Evolutionary conservation across 2,888 invertebrate genomes (phyloP).

Genomic region (Hirtodrosophila duncani): DNA sequence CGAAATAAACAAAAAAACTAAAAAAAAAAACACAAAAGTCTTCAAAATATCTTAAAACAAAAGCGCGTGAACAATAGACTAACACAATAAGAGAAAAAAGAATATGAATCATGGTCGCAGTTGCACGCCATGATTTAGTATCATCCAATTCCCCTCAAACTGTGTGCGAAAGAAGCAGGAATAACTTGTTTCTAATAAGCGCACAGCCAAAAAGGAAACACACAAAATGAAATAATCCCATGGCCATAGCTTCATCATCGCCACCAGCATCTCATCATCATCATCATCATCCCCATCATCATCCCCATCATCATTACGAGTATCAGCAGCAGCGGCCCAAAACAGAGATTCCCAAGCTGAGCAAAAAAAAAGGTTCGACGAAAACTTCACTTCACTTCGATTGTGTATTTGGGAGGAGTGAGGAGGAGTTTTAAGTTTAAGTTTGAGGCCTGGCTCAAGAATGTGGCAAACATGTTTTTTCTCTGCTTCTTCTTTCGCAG

Average conservation of each 20-base stretch:
- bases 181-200: slow-evolving; percentile 71
- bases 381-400: slow-evolving; percentile 72
- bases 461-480: slow-evolving; percentile 73
- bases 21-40: slow-evolving; percentile 24
- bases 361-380: slow-evolving; percentile 72
- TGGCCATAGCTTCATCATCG: slow-evolving; percentile 60
- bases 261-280: slow-evolving; percentile 1
- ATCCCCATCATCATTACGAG: slow-evolving; percentile 6
- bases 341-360: slow-evolving; percentile 73
- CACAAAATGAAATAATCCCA: slow-evolving; percentile 75
- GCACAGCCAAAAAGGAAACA: slow-evolving; percentile 63
- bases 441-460: slow-evolving; percentile 51
- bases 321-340: slow-evolving; percentile 43
- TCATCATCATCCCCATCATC: slow-evolving; percentile 31
- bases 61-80: slow-evolving; percentile 27
- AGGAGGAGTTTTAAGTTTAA: slow-evolving; percentile 17
- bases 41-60: slow-evolving; percentile 29
- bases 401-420: slow-evolving; percentile 37
- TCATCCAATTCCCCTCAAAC: slow-evolving; percentile 44
- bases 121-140: slow-evolving; percentile 16
- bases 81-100: slow-evolving; percentile 8
- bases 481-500: slow-evolving; percentile 32
- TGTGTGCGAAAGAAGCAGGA: slow-evolving; percentile 50
- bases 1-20: too few species aligned
- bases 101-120: slow-evolving; percentile 63